phyloP scores from a whole-genome alignment of 2,113 vertebrate genomes.

The Dasyornis broadbenti region DNA sequence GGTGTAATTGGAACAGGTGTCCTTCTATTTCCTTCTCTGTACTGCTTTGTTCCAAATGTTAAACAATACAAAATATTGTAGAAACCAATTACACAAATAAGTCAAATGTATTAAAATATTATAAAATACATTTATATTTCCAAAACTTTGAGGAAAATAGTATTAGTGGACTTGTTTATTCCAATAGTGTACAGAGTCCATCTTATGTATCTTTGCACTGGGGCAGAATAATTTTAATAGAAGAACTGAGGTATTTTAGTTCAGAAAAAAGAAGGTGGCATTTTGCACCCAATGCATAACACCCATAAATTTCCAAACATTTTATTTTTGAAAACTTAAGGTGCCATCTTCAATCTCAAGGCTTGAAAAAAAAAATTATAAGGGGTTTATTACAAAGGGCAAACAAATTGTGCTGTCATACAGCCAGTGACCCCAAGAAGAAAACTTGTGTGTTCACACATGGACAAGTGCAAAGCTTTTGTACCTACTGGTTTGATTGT shows the following conservation, averaged over 20 bases:
- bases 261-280: background rate
- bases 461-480: background rate
- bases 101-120: background rate
- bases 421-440: background rate
- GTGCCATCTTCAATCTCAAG: background rate
- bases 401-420: background rate
- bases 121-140: background rate
- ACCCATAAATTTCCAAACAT: background rate
- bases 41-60: constrained; percentile 3
- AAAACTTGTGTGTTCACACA: background rate
- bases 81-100: background rate
- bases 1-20: constrained; percentile 54
- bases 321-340: background rate
- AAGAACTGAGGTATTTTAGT: background rate
- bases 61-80: constrained; percentile 18
- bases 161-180: background rate
- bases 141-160: background rate
- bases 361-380: background rate
- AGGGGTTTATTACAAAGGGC: background rate
- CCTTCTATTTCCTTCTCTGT: background rate
- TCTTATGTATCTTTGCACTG: background rate
- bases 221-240: background rate
- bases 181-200: background rate
- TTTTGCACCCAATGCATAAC: background rate
- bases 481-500: background rate